Evolutionary conservation across 2,888 invertebrate species (phyloP).

Genomic region (Galeopsomyia nigrocyanea): DNA sequence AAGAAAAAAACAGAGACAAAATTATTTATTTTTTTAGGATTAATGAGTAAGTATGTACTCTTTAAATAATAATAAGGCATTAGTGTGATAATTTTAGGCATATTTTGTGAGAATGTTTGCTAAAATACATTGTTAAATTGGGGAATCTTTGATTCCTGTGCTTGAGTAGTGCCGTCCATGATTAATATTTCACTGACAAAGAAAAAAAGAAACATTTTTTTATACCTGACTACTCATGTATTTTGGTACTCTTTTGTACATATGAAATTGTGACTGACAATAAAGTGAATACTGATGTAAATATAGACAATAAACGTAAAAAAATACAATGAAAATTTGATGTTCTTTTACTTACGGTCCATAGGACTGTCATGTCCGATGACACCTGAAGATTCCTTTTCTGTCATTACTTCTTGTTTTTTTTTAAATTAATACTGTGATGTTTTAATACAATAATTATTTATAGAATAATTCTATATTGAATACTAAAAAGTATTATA

Average conservation of each 20-base stretch:
- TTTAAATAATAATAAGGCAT: too few species aligned
- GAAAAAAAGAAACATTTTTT: not conserved
- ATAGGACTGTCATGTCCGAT: slow-evolving; percentile 41
- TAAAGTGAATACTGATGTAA: slow-evolving; percentile 33
- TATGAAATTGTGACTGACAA: slow-evolving; percentile 34
- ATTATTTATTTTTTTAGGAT: too few species aligned
- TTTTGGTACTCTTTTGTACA: slow-evolving; percentile 31
- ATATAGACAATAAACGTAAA: slow-evolving; percentile 22
- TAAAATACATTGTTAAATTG: slow-evolving; percentile 13
- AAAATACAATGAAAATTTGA: not conserved
- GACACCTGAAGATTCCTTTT: slow-evolving; percentile 21
- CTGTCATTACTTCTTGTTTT: slow-evolving; percentile 25
- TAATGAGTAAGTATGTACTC: too few species aligned
- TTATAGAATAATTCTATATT: slow-evolving; percentile 12
- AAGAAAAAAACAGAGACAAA: too few species aligned
- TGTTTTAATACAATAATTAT: slow-evolving; percentile 1
- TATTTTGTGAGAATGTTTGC: slow-evolving; percentile 13
- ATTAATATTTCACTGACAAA: slow-evolving; percentile 14
- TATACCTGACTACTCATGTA: slow-evolving; percentile 8
- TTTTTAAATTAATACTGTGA: not conserved
- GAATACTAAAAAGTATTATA: slow-evolving; percentile 19
- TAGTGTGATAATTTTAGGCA: slow-evolving; percentile 7
- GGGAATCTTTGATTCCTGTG: slow-evolving; percentile 11
- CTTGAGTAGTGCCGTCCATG: slow-evolving; percentile 22
- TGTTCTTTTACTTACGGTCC: slow-evolving; percentile 42